Conservation (phyloP, 2,888 invertebrate genomes). For the Lumbricus terrestris region DNA sequence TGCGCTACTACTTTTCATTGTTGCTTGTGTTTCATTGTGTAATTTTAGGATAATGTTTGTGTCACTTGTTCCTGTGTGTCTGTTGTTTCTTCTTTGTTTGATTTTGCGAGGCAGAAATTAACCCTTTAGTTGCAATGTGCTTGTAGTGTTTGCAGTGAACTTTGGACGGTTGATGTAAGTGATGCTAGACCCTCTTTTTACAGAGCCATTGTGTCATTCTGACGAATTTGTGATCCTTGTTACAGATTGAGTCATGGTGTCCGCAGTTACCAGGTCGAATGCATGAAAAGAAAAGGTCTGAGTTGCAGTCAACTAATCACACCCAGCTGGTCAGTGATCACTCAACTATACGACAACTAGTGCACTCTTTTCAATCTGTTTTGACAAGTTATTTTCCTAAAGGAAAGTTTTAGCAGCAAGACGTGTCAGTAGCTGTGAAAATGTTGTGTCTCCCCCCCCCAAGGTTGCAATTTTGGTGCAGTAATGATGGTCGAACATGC, state of each 20-base stretch:
- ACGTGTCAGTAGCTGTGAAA: not conserved
- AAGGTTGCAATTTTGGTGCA: not conserved
- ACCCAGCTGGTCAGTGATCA: not conserved
- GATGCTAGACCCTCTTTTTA: not conserved
- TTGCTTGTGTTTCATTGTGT: not conserved
- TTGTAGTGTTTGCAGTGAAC: not conserved
- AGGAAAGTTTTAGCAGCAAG: not conserved
- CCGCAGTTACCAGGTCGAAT: slow-evolving; percentile 46
- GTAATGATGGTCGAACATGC: not conserved
- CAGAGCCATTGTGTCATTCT: not conserved
- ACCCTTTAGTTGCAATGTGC: not conserved
- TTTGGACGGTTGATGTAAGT: not conserved
- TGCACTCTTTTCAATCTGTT: not conserved
- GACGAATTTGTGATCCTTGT: not conserved
- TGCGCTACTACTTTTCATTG: not conserved
- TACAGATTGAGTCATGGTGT: slow-evolving; percentile 58
- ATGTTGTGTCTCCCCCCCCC: not conserved
- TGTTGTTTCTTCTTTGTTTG: not conserved
- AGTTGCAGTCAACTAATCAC: not conserved
- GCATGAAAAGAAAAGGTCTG: not conserved
- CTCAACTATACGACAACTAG: not conserved
- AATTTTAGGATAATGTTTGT: not conserved
- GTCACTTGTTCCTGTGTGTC: not conserved
- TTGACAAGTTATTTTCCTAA: not conserved
- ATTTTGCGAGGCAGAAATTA: not conserved